Percentiles rank a stretch among this genome's conserved stretches.
These are phyloP conservation scores for Coturnix japonica DNA, from an alignment of 2,113 vertebrate genomes.

Conservation along the genomic window DNA sequence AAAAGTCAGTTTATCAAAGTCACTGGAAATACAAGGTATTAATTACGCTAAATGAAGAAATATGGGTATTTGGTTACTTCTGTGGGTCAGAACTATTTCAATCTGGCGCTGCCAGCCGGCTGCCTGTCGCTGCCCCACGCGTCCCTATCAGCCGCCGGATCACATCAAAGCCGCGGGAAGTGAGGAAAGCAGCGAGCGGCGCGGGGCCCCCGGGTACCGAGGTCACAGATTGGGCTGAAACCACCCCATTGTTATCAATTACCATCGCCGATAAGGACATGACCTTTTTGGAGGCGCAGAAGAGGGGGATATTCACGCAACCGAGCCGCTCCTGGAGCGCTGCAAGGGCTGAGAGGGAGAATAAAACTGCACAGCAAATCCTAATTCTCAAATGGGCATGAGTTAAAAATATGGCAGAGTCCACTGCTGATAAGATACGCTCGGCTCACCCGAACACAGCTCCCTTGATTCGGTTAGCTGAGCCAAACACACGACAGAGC, in stretches of 20 bases:
- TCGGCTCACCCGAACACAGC: neutral
- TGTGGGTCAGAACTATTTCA: slow-evolving; percentile 76
- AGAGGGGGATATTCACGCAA: neutral
- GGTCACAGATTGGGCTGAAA: slow-evolving; percentile 55
- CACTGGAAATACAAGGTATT: slow-evolving; percentile 82
- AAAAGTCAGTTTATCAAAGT: slow-evolving; percentile 78
- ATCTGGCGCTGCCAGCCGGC: slow-evolving; percentile 73
- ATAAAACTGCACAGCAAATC: neutral
- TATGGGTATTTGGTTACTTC: slow-evolving; percentile 73
- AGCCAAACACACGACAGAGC: slow-evolving; percentile 38
- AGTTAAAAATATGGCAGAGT: neutral
- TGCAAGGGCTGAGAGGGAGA: neutral
- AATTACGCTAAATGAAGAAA: slow-evolving; percentile 90
- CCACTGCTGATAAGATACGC: neutral
- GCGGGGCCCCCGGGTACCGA: slow-evolving; percentile 26
- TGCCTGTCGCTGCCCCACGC: slow-evolving; percentile 66
- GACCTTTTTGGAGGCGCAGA: slow-evolving; percentile 27
- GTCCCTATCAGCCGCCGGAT: slow-evolving; percentile 70
- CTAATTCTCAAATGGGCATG: neutral
- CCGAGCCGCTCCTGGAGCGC: accelerated
- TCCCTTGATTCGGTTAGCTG: slow-evolving; percentile 43
- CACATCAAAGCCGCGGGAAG: slow-evolving; percentile 76
- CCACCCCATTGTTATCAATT: slow-evolving; percentile 62
- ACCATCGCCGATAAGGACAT: slow-evolving; percentile 45
- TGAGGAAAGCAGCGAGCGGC: slow-evolving; percentile 59